Percentiles rank a stretch among this genome's conserved stretches.
Conservation (phyloP, 2,113 vertebrate genomes). For the Neotragus pygmaeus region DNA sequence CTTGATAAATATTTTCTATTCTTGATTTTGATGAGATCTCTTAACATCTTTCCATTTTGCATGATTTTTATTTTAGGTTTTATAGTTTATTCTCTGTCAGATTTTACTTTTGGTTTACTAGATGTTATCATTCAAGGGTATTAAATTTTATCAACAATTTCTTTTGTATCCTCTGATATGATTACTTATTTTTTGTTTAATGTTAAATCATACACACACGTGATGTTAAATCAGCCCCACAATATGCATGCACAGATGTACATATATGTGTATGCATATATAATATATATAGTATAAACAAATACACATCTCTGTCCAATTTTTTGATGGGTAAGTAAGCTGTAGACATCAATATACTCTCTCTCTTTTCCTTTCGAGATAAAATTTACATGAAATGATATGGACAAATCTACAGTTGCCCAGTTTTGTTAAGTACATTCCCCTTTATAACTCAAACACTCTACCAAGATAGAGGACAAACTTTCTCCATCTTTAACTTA, state of each 20-base stretch:
- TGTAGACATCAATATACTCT: neutral
- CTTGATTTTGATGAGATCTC: neutral
- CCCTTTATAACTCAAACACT: neutral
- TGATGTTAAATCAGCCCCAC: neutral
- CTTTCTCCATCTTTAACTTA: neutral
- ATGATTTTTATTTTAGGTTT: slow-evolving; percentile 23
- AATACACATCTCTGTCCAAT: neutral
- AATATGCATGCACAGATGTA: neutral
- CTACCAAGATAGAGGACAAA: neutral
- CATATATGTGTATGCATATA: neutral
- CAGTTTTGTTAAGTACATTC: neutral
- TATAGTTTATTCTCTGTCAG: neutral
- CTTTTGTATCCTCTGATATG: neutral
- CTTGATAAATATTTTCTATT: neutral
- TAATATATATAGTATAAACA: neutral
- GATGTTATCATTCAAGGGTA: neutral
- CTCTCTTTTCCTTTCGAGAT: neutral
- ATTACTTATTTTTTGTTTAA: neutral
- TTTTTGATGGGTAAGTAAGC: slow-evolving; percentile 7
- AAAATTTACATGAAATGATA: neutral
- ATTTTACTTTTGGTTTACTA: neutral
- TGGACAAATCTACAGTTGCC: neutral
- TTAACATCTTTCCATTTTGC: neutral
- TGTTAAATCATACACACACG: neutral
- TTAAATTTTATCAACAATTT: neutral